A percentile compares a stretch with the other conserved stretches of the same genome.
phyloP scores from a whole-genome alignment of 1,140 invertebrate species.

The Drosophila sturtevanti region DNA sequence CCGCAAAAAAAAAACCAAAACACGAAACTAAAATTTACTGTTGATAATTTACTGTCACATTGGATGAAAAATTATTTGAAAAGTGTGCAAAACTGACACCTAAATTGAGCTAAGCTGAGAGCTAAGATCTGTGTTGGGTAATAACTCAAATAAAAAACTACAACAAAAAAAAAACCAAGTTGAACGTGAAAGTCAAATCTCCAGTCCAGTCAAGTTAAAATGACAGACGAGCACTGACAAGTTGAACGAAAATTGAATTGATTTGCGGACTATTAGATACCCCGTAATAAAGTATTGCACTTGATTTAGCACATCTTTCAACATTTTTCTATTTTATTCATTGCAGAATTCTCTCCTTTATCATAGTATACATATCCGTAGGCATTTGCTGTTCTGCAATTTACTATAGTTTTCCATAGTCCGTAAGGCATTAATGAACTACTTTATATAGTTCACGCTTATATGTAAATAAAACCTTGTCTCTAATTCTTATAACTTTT shows the following conservation, averaged over 20 bases:
- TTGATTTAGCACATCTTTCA: too few relatives aligned
- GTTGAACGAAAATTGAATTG: not conserved
- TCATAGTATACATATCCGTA: too few relatives aligned
- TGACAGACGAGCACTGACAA: slow-evolving; percentile 44
- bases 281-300: not conserved
- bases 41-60: slow-evolving; percentile 79
- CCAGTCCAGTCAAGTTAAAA: slow-evolving; percentile 50
- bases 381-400: too few relatives aligned
- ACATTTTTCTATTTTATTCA: too few relatives aligned
- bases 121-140: slow-evolving; percentile 55
- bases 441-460: too few relatives aligned
- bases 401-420: too few relatives aligned
- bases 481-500: too few relatives aligned
- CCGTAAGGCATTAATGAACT: too few relatives aligned
- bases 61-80: slow-evolving; percentile 65
- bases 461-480: too few relatives aligned
- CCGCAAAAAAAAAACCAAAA: slow-evolving; percentile 12
- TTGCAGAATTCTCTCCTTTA: too few relatives aligned
- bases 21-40: slow-evolving; percentile 51
- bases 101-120: slow-evolving; percentile 41
- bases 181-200: slow-evolving; percentile 47
- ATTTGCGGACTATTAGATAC: not conserved
- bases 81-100: slow-evolving; percentile 52
- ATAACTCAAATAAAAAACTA: slow-evolving; percentile 56
- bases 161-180: slow-evolving; percentile 13